Evolutionary conservation across 2,797 vertebrate genomes (phyloP), one percentile per base, ranked within the genome.

Genomic region (Coracias cyanogaster): DNA sequence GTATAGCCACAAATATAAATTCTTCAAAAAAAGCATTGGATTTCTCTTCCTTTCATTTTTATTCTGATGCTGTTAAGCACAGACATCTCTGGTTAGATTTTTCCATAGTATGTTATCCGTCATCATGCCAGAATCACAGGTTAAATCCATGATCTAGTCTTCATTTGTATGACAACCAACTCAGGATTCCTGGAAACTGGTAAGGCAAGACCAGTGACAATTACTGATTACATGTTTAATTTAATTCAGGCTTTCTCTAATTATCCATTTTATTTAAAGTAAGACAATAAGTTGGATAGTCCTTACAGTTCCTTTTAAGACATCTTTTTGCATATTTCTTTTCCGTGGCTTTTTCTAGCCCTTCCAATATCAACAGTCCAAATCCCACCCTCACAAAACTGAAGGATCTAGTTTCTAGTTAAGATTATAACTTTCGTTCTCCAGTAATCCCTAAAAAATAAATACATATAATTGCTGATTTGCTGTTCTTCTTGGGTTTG

Each of bases 251-350:
- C 28, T 86, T 80, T 66, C 20, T 67, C 24, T 54, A 66, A 19
- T 17, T 69, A 48, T 25, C 6, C 2, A 4, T 26, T 52, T 55
- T 12, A 6, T 28, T 12, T 7, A 4, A 24, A 66, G 13, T 21
- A 52, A 60, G 13, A 1, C 7, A 62, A 19, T 43, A 41, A 33
- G 1, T 6, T 78, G 1, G 0, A 29, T 24, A n/a, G 2, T 19
- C n/a, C 69, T 64, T 71, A 46, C 9, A 37, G 49, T 73, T 65
- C n/a, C 25, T 74, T 70, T 74, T 14, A 77, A 70, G 18, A 18
- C 0, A 49, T 17, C 4, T 46, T 92, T 90, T 73, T 28, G 2
- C 22, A 5, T 48, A 52, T 10, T 77, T 73, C 2, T 65, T 88
- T 77, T 46, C 39, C 33, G 12, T 15, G 25, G 2, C 26, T 86